Conservation (phyloP, 2,888 invertebrate genomes). For the Sialis fuliginosa region DNA sequence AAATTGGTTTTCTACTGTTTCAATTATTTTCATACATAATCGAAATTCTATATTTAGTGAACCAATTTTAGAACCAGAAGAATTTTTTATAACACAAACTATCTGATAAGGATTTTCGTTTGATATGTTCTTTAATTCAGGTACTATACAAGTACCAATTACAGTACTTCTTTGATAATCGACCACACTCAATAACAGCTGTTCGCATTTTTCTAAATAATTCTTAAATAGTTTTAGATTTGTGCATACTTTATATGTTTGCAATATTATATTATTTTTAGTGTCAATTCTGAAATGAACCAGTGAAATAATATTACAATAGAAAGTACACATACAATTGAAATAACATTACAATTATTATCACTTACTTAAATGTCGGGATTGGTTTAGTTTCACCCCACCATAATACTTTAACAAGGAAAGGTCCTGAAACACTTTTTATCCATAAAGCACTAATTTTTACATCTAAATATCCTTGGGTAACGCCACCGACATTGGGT, state of each 20-base stretch:
- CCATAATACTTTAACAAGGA: conserved; percentile 3
- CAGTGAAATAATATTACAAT: too few species aligned
- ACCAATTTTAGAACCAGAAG: conserved; percentile 1
- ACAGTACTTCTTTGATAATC: conserved; percentile 1
- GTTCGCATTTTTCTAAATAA: conserved; percentile 3
- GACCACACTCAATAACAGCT: conserved; percentile 5
- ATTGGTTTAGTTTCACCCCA: conserved; percentile 3
- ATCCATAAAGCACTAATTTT: conserved; percentile 3
- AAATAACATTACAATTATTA: background rate
- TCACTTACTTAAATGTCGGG: conserved; percentile 2
- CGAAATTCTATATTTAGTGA: conserved; percentile 1
- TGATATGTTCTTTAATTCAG: background rate
- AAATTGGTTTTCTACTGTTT: background rate
- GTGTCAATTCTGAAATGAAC: conserved; percentile 3
- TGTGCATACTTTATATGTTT: conserved; percentile 4
- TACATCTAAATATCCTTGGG: conserved; percentile 4
- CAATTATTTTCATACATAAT: background rate
- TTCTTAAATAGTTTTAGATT: conserved; percentile 2
- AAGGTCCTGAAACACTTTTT: background rate
- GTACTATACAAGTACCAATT: conserved; percentile 3
- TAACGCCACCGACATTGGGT: conserved; percentile 2
- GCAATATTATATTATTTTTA: conserved; percentile 1
- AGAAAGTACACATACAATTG: too few species aligned
- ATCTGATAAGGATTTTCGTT: conserved; percentile 1
- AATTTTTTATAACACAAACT: conserved; percentile 1